A percentile compares a stretch with the other conserved stretches of the same genome.
Conservation (phyloP, 2,113 vertebrate genomes). For the Lagenorhynchus albirostris region DNA sequence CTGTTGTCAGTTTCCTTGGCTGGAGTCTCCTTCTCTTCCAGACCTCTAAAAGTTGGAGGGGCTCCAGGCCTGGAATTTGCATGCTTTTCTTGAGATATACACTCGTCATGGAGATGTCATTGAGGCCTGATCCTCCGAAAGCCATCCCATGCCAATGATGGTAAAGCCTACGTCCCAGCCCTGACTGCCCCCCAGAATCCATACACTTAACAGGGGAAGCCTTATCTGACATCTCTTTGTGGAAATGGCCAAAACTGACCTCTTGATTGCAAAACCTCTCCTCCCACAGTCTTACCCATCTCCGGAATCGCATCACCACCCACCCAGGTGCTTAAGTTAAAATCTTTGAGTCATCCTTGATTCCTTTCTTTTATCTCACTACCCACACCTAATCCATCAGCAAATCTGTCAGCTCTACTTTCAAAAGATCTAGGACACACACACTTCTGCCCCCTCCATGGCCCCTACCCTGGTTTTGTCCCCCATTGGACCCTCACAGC, state of each 20-base stretch:
- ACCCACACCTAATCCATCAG: slow-evolving; percentile 34
- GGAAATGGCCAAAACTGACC: background rate
- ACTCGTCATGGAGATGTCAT: background rate
- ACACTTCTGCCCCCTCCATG: background rate
- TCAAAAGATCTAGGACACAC: background rate
- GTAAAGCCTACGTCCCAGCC: background rate
- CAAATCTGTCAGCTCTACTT: slow-evolving; percentile 4
- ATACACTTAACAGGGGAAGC: background rate
- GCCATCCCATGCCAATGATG: background rate
- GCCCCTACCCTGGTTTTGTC: no score
- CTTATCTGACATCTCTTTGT: background rate
- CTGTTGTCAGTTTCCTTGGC: background rate
- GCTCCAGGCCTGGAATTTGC: background rate
- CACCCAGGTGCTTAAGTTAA: background rate
- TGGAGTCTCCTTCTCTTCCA: background rate
- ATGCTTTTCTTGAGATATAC: background rate
- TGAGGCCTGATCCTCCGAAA: background rate
- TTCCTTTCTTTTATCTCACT: background rate
- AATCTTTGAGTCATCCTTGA: slow-evolving; percentile 57
- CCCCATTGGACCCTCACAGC: background rate
- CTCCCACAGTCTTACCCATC: slow-evolving; percentile 1
- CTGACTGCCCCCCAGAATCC: background rate
- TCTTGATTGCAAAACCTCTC: background rate
- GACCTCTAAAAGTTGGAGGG: background rate
- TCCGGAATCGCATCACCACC: background rate